These are phyloP conservation scores for Pitangus sulphuratus DNA, from an alignment of 2,797 vertebrate genomes.

Conservation along the genomic window DNA sequence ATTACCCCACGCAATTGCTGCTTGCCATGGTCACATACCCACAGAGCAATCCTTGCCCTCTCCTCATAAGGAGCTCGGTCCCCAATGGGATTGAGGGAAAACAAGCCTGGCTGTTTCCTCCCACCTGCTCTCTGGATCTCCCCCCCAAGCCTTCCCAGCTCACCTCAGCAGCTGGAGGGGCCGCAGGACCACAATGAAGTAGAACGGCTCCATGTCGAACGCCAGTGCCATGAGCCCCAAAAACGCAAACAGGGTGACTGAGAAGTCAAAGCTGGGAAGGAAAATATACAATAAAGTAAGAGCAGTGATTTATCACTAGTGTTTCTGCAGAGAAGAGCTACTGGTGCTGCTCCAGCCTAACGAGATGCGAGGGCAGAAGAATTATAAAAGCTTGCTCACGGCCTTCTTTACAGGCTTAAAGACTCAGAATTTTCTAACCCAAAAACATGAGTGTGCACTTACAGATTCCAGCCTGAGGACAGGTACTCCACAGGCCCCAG, in stretches of 20 bases:
- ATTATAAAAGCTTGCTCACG: background rate
- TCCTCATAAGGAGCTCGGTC: background rate
- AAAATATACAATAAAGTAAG: background rate
- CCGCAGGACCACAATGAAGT: constrained; percentile 94
- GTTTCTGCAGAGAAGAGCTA: background rate
- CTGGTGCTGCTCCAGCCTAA: background rate
- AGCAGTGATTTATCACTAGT: background rate
- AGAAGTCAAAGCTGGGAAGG: constrained; percentile 91
- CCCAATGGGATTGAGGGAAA: background rate
- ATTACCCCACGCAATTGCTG: constrained; percentile 35
- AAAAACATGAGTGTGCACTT: constrained; percentile 65
- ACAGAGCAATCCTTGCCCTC: constrained; percentile 42
- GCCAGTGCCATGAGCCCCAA: constrained; percentile 91
- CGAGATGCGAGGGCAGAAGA: background rate
- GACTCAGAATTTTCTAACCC: background rate
- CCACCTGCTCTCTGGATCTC: background rate
- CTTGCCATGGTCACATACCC: constrained; percentile 24
- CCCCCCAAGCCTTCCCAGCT: background rate
- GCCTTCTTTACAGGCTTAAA: background rate
- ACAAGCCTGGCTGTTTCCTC: background rate
- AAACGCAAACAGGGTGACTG: constrained; percentile 91
- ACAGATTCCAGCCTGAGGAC: constrained; percentile 98
- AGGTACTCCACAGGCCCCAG: constrained; percentile 93
- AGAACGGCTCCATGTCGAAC: constrained; percentile 95
- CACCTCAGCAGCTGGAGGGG: constrained; percentile 95